These are phyloP conservation scores for Uria aalge DNA, from an alignment of 2,113 vertebrate genomes.

Conservation along the genomic window DNA sequence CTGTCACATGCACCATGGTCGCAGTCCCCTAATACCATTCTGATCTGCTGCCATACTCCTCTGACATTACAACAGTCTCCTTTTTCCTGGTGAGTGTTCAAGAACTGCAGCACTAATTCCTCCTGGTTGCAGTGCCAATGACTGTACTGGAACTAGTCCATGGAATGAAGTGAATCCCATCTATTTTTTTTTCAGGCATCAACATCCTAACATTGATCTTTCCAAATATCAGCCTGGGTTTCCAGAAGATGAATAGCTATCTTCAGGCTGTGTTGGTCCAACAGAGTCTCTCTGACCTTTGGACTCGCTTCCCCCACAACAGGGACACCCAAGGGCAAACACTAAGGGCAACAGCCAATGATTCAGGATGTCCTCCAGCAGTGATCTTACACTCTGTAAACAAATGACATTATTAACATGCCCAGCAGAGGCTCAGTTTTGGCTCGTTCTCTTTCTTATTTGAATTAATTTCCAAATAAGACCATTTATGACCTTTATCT, in stretches of 20 bases:
- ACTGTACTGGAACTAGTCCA: not conserved
- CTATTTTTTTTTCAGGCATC: not conserved
- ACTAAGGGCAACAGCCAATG: not conserved
- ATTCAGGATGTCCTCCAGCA: constrained; percentile 60
- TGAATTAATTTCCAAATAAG: constrained; percentile 68
- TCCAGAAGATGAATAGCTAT: constrained; percentile 35
- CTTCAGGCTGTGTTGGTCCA: constrained; percentile 34
- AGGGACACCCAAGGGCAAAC: constrained; percentile 27
- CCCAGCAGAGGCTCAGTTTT: constrained; percentile 54
- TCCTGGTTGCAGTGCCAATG: not conserved
- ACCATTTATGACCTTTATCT: constrained; percentile 66
- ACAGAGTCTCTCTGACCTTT: constrained; percentile 51
- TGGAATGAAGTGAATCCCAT: constrained; percentile 1
- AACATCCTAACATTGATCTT: constrained; percentile 25
- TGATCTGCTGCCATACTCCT: not conserved
- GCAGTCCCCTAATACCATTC: not conserved
- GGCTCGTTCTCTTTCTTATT: constrained; percentile 32
- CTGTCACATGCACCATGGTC: fast-evolving
- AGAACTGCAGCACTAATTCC: not conserved
- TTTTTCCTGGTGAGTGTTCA: not conserved
- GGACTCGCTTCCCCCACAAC: not conserved
- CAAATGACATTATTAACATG: constrained; percentile 70
- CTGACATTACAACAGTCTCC: not conserved
- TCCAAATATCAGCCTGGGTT: constrained; percentile 1
- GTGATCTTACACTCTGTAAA: constrained; percentile 31